phyloP scores from a whole-genome alignment of 2,797 vertebrate genomes.

The Parauchenoglanis punctatus region DNA sequence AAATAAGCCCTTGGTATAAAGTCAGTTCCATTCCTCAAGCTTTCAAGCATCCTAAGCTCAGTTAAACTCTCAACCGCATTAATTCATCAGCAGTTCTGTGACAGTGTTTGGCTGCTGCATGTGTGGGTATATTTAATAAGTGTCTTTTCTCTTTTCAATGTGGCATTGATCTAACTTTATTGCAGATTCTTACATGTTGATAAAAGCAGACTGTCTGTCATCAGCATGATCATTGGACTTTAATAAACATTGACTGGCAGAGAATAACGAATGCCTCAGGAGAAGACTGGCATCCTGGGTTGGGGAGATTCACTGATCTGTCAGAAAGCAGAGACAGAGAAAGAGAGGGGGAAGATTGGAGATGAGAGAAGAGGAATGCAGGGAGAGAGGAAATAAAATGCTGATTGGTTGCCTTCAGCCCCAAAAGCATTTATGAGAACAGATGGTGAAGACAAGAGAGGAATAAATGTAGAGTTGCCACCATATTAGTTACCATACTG shows the following conservation, averaged over 20 bases:
- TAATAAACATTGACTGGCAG: conserved; percentile 55
- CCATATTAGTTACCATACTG: neutral
- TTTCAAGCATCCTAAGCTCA: neutral
- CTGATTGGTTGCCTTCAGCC: neutral
- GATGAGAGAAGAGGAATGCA: neutral
- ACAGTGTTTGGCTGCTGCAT: conserved; percentile 15
- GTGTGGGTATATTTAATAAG: conserved; percentile 29
- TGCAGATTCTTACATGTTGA: conserved; percentile 45
- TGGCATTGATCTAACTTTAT: conserved; percentile 40
- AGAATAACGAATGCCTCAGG: conserved; percentile 41
- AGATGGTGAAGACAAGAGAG: neutral
- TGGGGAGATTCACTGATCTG: conserved; percentile 36
- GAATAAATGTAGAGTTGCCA: neutral
- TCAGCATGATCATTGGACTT: conserved; percentile 47
- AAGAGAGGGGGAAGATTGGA: conserved; percentile 18
- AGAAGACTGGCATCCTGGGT: conserved; percentile 30
- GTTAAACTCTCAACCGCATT: conserved; percentile 1
- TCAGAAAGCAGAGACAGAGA: conserved; percentile 34
- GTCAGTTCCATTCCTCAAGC: conserved; percentile 1
- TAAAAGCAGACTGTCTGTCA: conserved; percentile 50
- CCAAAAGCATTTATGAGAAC: conserved; percentile 15
- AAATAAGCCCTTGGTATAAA: neutral
- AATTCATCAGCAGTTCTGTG: conserved; percentile 16
- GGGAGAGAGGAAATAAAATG: neutral
- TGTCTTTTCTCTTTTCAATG: conserved; percentile 28